Percentiles rank a stretch among this genome's conserved stretches.
These are phyloP conservation scores for Caenorhabditis angaria DNA, from an alignment of 2,888 invertebrate genomes.

Conservation along the genomic window DNA sequence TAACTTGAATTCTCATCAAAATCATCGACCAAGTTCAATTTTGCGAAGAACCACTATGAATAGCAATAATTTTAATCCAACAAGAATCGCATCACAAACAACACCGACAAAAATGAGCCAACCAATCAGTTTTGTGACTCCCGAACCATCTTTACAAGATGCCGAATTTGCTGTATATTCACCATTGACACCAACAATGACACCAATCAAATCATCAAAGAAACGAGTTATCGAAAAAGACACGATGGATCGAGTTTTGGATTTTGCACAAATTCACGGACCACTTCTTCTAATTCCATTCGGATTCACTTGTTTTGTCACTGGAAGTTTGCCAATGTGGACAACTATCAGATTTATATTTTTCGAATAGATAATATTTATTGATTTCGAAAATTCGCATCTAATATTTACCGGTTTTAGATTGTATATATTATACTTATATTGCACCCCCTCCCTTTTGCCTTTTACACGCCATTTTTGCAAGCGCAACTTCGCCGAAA, in stretches of 20 bases:
- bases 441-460: neutral
- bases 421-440: conserved; percentile 1
- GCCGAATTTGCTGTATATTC: conserved; percentile 18
- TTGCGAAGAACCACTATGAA: conserved; percentile 34
- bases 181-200: conserved; percentile 19
- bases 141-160: conserved; percentile 20
- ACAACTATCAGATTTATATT: neutral
- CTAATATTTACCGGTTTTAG: neutral
- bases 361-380: neutral
- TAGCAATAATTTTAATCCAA: neutral
- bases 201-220: neutral
- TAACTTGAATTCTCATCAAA: conserved; percentile 19
- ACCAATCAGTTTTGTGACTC: conserved; percentile 26
- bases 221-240: conserved; percentile 6
- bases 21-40: conserved; percentile 28
- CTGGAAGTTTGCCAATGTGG: conserved; percentile 24
- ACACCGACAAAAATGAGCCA: conserved; percentile 6
- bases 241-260: conserved; percentile 12
- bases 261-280: conserved; percentile 18
- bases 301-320: conserved; percentile 26
- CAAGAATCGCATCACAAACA: neutral
- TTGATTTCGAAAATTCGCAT: neutral
- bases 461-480: neutral
- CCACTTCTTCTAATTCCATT: conserved; percentile 19
- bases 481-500: neutral